Conservation (phyloP, 2,113 vertebrate genomes). For the Halcyon malimbica region DNA sequence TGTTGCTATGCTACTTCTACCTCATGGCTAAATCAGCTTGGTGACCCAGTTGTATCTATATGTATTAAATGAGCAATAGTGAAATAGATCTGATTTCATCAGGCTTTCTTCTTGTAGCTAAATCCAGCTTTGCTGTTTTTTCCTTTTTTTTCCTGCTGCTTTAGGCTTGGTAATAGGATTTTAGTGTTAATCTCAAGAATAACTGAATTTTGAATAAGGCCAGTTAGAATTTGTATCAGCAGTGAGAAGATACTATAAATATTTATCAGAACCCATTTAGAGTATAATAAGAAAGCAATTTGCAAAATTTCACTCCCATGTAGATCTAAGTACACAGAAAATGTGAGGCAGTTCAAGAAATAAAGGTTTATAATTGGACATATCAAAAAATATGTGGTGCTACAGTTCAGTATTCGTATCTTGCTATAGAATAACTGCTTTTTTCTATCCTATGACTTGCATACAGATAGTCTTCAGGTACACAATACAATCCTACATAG, state of each 20-base stretch:
- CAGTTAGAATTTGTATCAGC: not conserved
- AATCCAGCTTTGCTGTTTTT: constrained; percentile 40
- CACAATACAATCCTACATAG: not conserved
- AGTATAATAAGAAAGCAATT: not conserved
- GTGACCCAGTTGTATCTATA: constrained; percentile 71
- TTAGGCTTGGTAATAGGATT: constrained; percentile 51
- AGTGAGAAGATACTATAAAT: not conserved
- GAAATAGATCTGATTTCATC: constrained; percentile 65
- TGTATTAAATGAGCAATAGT: constrained; percentile 62
- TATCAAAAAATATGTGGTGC: not conserved
- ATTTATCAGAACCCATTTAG: constrained; percentile 21
- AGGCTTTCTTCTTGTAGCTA: constrained; percentile 49
- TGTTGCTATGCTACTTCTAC: constrained; percentile 54
- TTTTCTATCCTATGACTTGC: not conserved
- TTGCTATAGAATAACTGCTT: not conserved
- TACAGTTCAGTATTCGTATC: not conserved
- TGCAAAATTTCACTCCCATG: not conserved
- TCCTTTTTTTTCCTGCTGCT: not conserved
- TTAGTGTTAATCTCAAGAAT: constrained; percentile 52
- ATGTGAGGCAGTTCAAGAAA: not conserved
- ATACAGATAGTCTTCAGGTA: not conserved
- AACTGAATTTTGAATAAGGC: constrained; percentile 36
- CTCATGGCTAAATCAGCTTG: constrained; percentile 58
- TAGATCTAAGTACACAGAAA: not conserved
- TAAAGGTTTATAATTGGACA: not conserved